Base-by-base conservation (phyloP, 2,888 invertebrate species). In the Acrobasis consociella region DNA sequence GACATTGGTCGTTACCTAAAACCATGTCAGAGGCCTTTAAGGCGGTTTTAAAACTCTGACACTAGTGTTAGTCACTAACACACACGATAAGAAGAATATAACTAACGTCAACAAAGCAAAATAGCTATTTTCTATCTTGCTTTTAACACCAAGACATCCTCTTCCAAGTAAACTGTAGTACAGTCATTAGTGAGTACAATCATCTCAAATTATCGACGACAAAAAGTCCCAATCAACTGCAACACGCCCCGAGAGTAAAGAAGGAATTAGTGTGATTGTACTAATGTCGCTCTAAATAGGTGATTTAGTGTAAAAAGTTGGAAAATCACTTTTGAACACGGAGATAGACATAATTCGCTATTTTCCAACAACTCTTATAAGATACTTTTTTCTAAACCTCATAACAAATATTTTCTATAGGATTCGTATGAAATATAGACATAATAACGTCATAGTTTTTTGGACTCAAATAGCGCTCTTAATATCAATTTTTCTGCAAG, bases 161-260 rank as follows among this genome's bases (percentile, higher is more conserved):
- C 46, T 46, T 46, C 13, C 2, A 13, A 13, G 46, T 5, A 46
- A 46, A 46, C n/a, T 13, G 46, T 46, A 11, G 42, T 5, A 7
- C 7, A 11, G 11, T 42, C 42, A 42, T 11, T 42, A 42, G 11
- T 11, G 42, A 62, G 63, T 37, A 49, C 67, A 71, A 73, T 74
- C 64, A 69, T 66, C 52, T 13, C 56, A 63, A 65, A 70, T 72
- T 69, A 72, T 67, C 49, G 60, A 39, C 10, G 51, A 64, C 67
- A 63, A 55, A 63, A 58, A 60, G 65, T 55, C 62, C 58, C 65
- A 64, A 64, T 65, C 72, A 67, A 46, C 46, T 46, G n/a, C 46
- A 13, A 46, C n/a, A 46, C 46, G 46, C n/a, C 46, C 46, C n/a
- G 46, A 46, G 46, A n/a, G 46, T 11, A 46, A 46, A 46, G 46